These are phyloP conservation scores for Drosophila guanche DNA, from an alignment of 1,140 invertebrate species.

Conservation along the genomic window DNA sequence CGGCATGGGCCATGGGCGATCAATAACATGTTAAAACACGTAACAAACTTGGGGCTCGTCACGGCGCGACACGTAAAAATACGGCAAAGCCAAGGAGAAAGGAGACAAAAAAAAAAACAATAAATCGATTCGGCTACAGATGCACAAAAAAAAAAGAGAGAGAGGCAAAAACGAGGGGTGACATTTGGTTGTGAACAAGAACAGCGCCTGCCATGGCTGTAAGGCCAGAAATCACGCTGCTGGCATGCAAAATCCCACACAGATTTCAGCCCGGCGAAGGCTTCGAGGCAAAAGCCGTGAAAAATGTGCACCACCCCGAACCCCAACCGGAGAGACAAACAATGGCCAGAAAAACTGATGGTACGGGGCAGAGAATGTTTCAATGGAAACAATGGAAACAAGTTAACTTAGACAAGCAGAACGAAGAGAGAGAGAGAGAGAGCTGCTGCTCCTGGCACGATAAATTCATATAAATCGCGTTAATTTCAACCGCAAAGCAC, in stretches of 20 bases:
- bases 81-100: not conserved
- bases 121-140: slow-evolving; percentile 65
- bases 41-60: slow-evolving; percentile 42
- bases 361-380: not conserved
- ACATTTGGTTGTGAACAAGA: not conserved
- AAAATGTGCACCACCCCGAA: slow-evolving; percentile 48
- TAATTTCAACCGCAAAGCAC: slow-evolving; percentile 72
- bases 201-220: slow-evolving; percentile 35
- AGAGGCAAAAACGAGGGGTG: slow-evolving; percentile 5
- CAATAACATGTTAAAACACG: slow-evolving; percentile 44
- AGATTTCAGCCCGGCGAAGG: slow-evolving; percentile 44
- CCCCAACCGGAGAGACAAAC: slow-evolving; percentile 38
- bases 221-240: slow-evolving; percentile 67
- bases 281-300: slow-evolving; percentile 6
- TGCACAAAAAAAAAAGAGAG: slow-evolving; percentile 15
- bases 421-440: slow-evolving; percentile 5
- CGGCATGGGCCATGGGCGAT: slow-evolving; percentile 9
- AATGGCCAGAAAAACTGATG: slow-evolving; percentile 22
- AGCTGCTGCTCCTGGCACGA: slow-evolving; percentile 22
- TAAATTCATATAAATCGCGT: slow-evolving; percentile 78
- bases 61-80: slow-evolving; percentile 40
- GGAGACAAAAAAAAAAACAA: slow-evolving; percentile 37
- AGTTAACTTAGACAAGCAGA: slow-evolving; percentile 47
- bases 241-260: slow-evolving; percentile 65
- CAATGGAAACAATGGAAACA: slow-evolving; percentile 43